These are phyloP conservation scores for Spinus olivaceus DNA, from an alignment of 2,797 vertebrate species.

Conservation along the genomic window DNA sequence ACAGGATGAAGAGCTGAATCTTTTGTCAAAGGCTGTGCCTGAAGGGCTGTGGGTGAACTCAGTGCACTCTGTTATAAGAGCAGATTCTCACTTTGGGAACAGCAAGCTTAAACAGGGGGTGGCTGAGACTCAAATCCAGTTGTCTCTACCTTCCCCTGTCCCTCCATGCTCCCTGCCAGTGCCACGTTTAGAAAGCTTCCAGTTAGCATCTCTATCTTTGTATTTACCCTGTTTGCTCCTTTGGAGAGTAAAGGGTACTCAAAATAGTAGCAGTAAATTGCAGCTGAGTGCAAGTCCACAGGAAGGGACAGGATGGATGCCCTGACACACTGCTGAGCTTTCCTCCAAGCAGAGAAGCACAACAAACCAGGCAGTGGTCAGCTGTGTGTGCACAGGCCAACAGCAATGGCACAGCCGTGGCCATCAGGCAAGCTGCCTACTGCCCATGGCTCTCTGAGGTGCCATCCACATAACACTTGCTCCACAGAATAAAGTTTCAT, in stretches of 20 bases:
- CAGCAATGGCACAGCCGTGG: fast-evolving
- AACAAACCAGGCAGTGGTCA: not conserved
- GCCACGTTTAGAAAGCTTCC: not conserved
- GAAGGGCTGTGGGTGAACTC: not conserved
- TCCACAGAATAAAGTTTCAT: not conserved
- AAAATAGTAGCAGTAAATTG: not conserved
- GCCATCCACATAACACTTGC: not conserved
- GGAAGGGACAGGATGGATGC: fast-evolving
- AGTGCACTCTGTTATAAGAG: not conserved
- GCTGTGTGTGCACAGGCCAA: fast-evolving
- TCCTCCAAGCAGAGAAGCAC: not conserved
- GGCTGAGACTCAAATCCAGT: not conserved
- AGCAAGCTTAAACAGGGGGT: not conserved
- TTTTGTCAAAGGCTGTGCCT: not conserved
- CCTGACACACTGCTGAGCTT: not conserved
- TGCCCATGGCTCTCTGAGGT: fast-evolving
- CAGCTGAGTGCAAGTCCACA: not conserved
- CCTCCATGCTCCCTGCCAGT: not conserved
- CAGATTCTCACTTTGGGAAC: not conserved
- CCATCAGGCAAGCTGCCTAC: not conserved
- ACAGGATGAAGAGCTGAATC: not conserved
- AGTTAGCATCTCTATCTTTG: not conserved
- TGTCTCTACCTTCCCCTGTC: not conserved
- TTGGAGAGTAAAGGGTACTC: not conserved
- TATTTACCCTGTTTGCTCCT: not conserved